A percentile compares a stretch with the other conserved stretches of the same genome.
phyloP scores from a whole-genome alignment of 2,888 invertebrate genomes.

The Clusia tigrina region DNA sequence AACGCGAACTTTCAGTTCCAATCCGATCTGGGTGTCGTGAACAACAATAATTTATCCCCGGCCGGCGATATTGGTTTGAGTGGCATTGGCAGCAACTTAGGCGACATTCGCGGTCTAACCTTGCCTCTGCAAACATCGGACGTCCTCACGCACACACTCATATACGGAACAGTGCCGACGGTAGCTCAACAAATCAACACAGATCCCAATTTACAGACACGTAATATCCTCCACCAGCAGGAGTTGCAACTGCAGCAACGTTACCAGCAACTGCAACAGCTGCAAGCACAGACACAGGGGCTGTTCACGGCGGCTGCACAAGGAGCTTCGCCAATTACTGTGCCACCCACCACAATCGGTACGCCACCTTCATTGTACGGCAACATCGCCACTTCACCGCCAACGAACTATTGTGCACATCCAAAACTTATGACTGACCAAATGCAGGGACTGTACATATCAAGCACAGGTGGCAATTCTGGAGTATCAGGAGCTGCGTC shows the following conservation, averaged over 20 bases:
- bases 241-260: conserved; percentile 61
- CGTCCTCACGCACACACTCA: conserved; percentile 60
- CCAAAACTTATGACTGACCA: conserved; percentile 51
- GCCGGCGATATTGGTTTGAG: conserved; percentile 26
- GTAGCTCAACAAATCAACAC: conserved; percentile 52
- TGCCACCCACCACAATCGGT: conserved; percentile 20
- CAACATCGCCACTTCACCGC: conserved; percentile 28
- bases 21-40: conserved; percentile 62
- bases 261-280: conserved; percentile 61
- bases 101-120: background rate
- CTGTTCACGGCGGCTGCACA: conserved; percentile 49
- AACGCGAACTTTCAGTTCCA: conserved; percentile 64
- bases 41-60: conserved; percentile 49
- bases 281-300: conserved; percentile 61
- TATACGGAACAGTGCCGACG: conserved; percentile 61
- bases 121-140: conserved; percentile 45
- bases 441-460: conserved; percentile 60
- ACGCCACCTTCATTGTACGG: conserved; percentile 34
- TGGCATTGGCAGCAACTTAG: conserved; percentile 29
- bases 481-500: conserved; percentile 40
- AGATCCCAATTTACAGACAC: conserved; percentile 54
- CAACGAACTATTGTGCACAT: conserved; percentile 39
- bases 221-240: conserved; percentile 60
- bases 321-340: conserved; percentile 19
- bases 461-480: conserved; percentile 34